A percentile compares a stretch with the other conserved stretches of the same genome.
Conservation (phyloP, 2,888 invertebrate species). For the Furcula furcula region DNA sequence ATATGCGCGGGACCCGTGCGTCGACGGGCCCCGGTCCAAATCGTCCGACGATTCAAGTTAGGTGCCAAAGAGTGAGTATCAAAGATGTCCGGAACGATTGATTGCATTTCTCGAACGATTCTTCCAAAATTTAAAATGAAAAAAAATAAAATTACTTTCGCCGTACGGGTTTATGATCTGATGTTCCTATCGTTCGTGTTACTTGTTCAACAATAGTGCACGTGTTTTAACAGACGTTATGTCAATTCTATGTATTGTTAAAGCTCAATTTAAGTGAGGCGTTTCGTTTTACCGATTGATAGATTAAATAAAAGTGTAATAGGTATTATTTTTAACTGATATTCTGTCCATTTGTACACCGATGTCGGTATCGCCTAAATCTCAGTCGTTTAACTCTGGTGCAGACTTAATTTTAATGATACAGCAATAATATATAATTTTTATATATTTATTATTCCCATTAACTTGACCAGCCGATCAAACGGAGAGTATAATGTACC, state of each 20-base stretch:
- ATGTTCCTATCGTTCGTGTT: slow-evolving; percentile 76
- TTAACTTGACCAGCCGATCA: slow-evolving; percentile 66
- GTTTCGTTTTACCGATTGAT: slow-evolving; percentile 66
- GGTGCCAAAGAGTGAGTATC: slow-evolving; percentile 81
- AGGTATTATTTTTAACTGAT: slow-evolving; percentile 62
- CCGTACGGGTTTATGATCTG: slow-evolving; percentile 79
- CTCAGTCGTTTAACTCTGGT: slow-evolving; percentile 62
- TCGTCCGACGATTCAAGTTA: slow-evolving; percentile 61
- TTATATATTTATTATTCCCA: slow-evolving; percentile 68
- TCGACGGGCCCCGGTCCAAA: slow-evolving; percentile 43
- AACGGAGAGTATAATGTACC: slow-evolving; percentile 75
- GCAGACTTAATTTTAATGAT: slow-evolving; percentile 65
- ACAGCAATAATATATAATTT: slow-evolving; percentile 74
- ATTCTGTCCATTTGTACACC: slow-evolving; percentile 70
- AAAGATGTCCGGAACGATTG: slow-evolving; percentile 73
- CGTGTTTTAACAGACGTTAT: slow-evolving; percentile 52
- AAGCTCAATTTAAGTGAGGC: slow-evolving; percentile 76
- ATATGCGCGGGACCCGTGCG: slow-evolving; percentile 16
- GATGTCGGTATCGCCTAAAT: slow-evolving; percentile 60
- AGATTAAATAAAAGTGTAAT: slow-evolving; percentile 46
- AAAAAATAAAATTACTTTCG: slow-evolving; percentile 68
- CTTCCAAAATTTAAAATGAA: slow-evolving; percentile 77
- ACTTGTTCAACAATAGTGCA: slow-evolving; percentile 60
- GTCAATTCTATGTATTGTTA: slow-evolving; percentile 76
- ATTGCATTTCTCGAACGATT: slow-evolving; percentile 66